Evolutionary conservation across 2,888 invertebrate species (phyloP), one percentile per base, ranked within the genome.

Genomic region (Augiades crinisus): DNA sequence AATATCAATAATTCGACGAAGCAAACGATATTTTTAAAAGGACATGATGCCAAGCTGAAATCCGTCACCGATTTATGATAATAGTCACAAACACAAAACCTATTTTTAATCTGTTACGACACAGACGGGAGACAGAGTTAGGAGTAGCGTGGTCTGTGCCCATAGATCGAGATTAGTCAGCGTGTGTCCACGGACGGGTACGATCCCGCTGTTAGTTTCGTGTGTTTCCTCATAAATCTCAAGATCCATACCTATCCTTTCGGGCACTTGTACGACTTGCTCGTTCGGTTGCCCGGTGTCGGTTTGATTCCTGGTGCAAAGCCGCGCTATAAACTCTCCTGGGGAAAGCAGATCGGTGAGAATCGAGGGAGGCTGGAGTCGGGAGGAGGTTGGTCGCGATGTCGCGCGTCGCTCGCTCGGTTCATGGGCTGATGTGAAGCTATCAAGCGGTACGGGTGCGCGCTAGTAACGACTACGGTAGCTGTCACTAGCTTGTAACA

Each of bases 291-390:
- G 19, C 43, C 21, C 17, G 43, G 53, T 13, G 34, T 40, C 50
- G 22, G 40, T 41, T 38, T 57, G 64, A 50, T 54, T 59, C 47
- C 72, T 65, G 64, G 68, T 54, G 72, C 85, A 86, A 61, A 79
- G 75, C 55, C 79, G 66, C 71, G 81, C 81, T 73, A 81, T 64
- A 67, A 77, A 72, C 65, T 71, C 71, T 70, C 87, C 85, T 86
- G 86, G 68, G 81, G 73, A 85, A 73, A 78, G 69, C 60, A 59
- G 57, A 69, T 59, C 57, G 59, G 58, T 72, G 61, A 69, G 54
- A 65, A 52, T 56, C 38, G 45, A 33, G 22, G 30, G 13, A 33
- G 33, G 53, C 53, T 58, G 59, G 59, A 37, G 30, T 5, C 56
- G 47, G 33, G 36, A 16, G 44, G 52, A 44, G 45, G 43, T 41